A percentile compares a stretch with the other conserved stretches of the same genome.
Conservation (phyloP, 2,113 vertebrate genomes). For the Rostratula benghalensis region DNA sequence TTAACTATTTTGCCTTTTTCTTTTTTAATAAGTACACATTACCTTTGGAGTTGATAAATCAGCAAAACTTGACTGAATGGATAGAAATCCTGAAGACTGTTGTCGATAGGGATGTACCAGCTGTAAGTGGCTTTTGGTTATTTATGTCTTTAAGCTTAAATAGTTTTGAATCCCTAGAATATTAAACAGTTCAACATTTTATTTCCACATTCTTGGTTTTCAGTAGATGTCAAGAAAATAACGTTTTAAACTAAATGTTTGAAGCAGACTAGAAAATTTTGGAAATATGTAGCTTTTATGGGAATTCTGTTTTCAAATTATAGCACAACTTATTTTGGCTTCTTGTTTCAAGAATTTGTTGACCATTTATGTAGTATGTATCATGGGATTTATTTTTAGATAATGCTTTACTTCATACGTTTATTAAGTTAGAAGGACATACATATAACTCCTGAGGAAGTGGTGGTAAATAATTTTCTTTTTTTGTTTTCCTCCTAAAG, state of each 20-base stretch:
- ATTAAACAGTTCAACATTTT: background rate
- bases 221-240: background rate
- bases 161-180: background rate
- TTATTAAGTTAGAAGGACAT: background rate
- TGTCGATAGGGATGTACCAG: constrained; percentile 94
- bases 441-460: background rate
- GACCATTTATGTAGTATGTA: background rate
- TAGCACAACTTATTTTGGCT: background rate
- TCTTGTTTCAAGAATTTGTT: background rate
- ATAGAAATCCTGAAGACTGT: constrained; percentile 97
- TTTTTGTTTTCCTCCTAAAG: constrained; percentile 61
- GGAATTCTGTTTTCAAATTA: background rate
- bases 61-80: constrained; percentile 96
- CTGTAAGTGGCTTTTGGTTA: constrained; percentile 79
- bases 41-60: constrained; percentile 96
- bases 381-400: background rate
- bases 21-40: constrained; percentile 84
- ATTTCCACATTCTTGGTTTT: background rate
- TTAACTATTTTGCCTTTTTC: background rate
- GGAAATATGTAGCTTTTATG: background rate
- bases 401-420: background rate
- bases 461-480: background rate
- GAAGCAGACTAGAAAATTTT: background rate
- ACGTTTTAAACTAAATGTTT: background rate
- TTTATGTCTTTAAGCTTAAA: background rate